phyloP scores from a whole-genome alignment of 2,797 vertebrate genomes.

The Cephalopachus bancanus region DNA sequence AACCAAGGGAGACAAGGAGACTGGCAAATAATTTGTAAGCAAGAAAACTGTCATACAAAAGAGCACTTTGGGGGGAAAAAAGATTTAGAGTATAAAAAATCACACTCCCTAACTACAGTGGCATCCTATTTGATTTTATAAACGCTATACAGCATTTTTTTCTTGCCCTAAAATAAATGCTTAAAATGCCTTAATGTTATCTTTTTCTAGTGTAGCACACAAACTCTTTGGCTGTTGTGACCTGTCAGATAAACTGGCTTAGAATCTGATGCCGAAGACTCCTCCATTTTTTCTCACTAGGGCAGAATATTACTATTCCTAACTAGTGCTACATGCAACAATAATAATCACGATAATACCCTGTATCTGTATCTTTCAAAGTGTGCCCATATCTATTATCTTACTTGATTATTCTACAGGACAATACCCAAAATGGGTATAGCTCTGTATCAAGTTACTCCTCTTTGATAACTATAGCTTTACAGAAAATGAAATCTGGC shows the following conservation, averaged over 20 bases:
- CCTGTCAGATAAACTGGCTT: conserved; percentile 37
- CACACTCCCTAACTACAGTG: not conserved
- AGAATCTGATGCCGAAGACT: not conserved
- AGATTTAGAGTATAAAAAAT: conserved; percentile 45
- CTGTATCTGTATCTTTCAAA: conserved; percentile 50
- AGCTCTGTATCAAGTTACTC: not conserved
- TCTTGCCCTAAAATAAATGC: conserved; percentile 62
- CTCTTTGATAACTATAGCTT: not conserved
- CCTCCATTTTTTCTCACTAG: conserved; percentile 29
- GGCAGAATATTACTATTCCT: conserved; percentile 36
- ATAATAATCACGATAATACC: not conserved
- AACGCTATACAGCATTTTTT: not conserved
- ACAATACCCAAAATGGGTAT: not conserved
- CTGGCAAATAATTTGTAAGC: conserved; percentile 36
- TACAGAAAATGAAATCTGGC: conserved; percentile 61
- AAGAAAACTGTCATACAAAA: conserved; percentile 46
- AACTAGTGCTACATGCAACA: conserved; percentile 1
- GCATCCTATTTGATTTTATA: conserved; percentile 48
- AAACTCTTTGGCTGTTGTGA: conserved; percentile 62
- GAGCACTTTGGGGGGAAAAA: not conserved
- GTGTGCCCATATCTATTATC: conserved; percentile 4
- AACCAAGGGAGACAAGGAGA: conserved; percentile 36
- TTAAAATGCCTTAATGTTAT: conserved; percentile 29
- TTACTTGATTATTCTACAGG: conserved; percentile 55
- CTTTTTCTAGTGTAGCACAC: conserved; percentile 56